Percentiles rank a stretch among this genome's conserved stretches.
These are phyloP conservation scores for Liopterus haemorrhoidalis DNA, from an alignment of 2,888 invertebrate genomes.

Conservation along the genomic window DNA sequence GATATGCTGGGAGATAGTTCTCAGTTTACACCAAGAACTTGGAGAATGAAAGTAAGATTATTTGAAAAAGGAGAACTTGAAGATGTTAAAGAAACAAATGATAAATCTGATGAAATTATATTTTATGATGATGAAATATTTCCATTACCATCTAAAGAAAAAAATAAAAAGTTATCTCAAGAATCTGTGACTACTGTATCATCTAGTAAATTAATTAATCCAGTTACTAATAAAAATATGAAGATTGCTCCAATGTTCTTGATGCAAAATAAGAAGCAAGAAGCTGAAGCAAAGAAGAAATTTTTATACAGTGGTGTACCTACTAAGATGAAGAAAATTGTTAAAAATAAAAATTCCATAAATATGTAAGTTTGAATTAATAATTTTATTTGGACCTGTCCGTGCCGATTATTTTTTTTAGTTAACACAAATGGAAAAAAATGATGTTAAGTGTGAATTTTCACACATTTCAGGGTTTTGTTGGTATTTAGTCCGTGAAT, in stretches of 20 bases:
- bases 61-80: slow-evolving; percentile 6
- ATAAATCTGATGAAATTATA: slow-evolving; percentile 2
- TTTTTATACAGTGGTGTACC: slow-evolving; percentile 70
- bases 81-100: slow-evolving; percentile 3
- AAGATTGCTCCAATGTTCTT: slow-evolving; percentile 70
- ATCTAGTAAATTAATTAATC: slow-evolving; percentile 13
- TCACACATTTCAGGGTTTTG: no score
- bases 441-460: no score
- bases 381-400: no score
- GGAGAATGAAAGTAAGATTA: slow-evolving; percentile 16
- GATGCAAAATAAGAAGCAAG: slow-evolving; percentile 50
- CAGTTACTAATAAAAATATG: slow-evolving; percentile 38
- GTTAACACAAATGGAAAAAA: no score
- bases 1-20: not conserved
- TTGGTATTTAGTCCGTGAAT: no score
- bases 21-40: slow-evolving; percentile 3
- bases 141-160: not conserved
- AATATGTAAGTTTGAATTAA: no score
- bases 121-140: not conserved
- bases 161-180: slow-evolving; percentile 8
- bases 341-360: slow-evolving; percentile 49
- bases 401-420: no score
- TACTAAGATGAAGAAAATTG: slow-evolving; percentile 54
- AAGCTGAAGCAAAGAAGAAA: slow-evolving; percentile 58
- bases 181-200: not conserved